Evolutionary conservation across 2,888 invertebrate genomes (phyloP), one percentile per base, ranked within the genome.

Genomic region (Pristionchus japonicus): DNA sequence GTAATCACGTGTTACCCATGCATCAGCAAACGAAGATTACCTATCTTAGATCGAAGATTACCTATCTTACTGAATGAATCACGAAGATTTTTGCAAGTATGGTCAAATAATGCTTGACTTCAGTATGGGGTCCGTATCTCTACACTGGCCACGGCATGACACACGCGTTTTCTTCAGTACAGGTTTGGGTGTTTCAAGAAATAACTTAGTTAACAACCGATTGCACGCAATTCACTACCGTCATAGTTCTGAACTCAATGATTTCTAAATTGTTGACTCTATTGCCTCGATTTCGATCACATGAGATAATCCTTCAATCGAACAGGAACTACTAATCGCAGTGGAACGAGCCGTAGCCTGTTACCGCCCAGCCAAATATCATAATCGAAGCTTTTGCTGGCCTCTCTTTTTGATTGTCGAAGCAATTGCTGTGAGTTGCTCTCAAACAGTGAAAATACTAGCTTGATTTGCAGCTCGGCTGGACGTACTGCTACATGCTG

Each of bases 401-500:
- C 34, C 34, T 0, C 20, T 67, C 9, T 67, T 67, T 17, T 0
- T 67, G 31, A 17, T 34, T 31, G 67, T 17, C 15, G 67, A 67
- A 34, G 34, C 15, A 17, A 34, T 67, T 17, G 67, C 67, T 9
- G 67, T 67, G 23, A 31, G 67, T 67, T 4, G 4, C 3, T n/a
- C 0, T 20, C 9, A n/a, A n/a, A n/a, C n/a, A n/a, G n/a, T 20
- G 57, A n/a, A n/a, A 57, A 57, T n/a, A n/a, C n/a, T n/a, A n/a
- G n/a, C n/a, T n/a, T 57, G 57, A 67, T 13, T 40, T 3, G 20
- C 77, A 77, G 77, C 15, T 77, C 47, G 47, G 27, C 1, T 77
- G 47, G 77, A 77, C 77, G 0, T 77, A 77, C 17, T 77, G 40
- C 27, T 77, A 77, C 77, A 77, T 77, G 77, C 77, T 77, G 27